These are phyloP conservation scores for Gymnoscopelus braueri DNA, from an alignment of 2,797 vertebrate species.

Conservation along the genomic window DNA sequence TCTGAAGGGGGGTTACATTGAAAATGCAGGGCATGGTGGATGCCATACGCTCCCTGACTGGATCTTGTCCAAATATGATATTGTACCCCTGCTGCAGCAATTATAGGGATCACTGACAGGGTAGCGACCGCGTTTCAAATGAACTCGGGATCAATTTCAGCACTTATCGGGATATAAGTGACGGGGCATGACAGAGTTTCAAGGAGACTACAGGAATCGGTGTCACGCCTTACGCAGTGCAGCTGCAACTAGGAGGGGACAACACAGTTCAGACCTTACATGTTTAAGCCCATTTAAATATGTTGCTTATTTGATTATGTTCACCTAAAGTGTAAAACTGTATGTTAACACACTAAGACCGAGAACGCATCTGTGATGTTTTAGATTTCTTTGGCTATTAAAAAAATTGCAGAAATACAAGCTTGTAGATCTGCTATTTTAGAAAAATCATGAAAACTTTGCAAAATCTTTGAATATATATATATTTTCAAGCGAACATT, in stretches of 20 bases:
- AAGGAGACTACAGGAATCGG: conserved; percentile 66
- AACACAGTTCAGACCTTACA: conserved; percentile 28
- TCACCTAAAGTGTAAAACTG: conserved; percentile 22
- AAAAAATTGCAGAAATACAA: too few relatives aligned
- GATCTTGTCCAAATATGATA: conserved; percentile 74
- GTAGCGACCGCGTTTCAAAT: conserved; percentile 57
- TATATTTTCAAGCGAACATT: too few relatives aligned
- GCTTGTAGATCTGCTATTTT: too few relatives aligned
- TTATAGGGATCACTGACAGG: conserved; percentile 63
- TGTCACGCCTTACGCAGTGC: conserved; percentile 43
- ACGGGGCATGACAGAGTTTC: conserved; percentile 51
- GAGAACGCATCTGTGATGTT: too few relatives aligned
- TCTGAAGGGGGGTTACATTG: conserved; percentile 60
- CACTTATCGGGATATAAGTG: conserved; percentile 69
- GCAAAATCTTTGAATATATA: too few relatives aligned
- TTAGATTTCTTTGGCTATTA: too few relatives aligned
- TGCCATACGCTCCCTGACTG: conserved; percentile 54
- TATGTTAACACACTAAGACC: too few relatives aligned
- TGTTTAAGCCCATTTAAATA: conserved; percentile 37
- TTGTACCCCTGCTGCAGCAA: conserved; percentile 62
- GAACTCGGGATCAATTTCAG: conserved; percentile 65
- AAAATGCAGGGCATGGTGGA: conserved; percentile 56
- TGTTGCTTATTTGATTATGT: too few relatives aligned
- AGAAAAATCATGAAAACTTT: too few relatives aligned
- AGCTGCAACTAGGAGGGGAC: conserved; percentile 25